Conservation (phyloP, 2,113 vertebrate species). For the Tinamus guttatus region DNA sequence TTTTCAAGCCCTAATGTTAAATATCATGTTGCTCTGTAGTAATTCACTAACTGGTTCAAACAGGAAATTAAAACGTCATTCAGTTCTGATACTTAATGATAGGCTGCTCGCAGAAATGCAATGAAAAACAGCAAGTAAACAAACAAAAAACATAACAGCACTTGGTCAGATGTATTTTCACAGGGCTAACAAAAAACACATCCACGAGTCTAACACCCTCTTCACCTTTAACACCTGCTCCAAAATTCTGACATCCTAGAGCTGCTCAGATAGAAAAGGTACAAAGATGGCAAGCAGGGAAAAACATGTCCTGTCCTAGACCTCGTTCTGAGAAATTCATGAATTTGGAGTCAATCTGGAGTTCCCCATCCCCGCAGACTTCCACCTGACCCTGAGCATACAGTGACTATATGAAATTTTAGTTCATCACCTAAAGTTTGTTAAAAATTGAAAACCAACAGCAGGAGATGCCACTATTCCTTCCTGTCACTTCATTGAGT, state of each 20-base stretch:
- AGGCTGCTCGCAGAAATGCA: neutral
- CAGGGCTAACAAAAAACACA: neutral
- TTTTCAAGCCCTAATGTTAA: neutral
- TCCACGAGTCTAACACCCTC: neutral
- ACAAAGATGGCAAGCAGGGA: neutral
- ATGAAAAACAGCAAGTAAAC: neutral
- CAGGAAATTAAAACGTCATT: neutral
- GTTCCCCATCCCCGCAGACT: neutral
- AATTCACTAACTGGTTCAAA: neutral
- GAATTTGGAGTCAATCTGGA: neutral
- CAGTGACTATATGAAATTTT: neutral
- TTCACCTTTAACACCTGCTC: neutral
- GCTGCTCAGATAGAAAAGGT: neutral
- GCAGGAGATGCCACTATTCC: neutral
- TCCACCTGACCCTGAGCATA: neutral
- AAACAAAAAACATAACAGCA: neutral
- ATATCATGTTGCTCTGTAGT: neutral
- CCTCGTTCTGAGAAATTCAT: neutral
- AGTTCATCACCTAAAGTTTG: neutral
- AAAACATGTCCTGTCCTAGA: neutral
- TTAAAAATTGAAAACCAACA: neutral
- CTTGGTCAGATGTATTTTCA: neutral
- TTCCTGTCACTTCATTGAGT: neutral
- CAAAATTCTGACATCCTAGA: neutral
- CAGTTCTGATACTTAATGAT: neutral